A percentile compares a stretch with the other conserved stretches of the same genome.
These are phyloP conservation scores for Rhogogaster chlorosoma DNA, from an alignment of 2,888 invertebrate species.

Conservation along the genomic window DNA sequence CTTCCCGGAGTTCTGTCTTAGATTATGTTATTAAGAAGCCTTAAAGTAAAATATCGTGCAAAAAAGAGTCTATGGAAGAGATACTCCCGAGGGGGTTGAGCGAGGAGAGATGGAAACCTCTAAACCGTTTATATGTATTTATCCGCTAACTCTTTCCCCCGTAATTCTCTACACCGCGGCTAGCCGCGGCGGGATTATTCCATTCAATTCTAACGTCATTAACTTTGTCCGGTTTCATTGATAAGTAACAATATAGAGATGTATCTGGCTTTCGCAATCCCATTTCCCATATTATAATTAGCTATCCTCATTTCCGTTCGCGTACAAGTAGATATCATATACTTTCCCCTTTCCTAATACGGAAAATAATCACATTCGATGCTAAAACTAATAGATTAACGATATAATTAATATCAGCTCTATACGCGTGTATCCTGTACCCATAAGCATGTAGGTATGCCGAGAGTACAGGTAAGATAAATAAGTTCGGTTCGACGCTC, in stretches of 20 bases:
- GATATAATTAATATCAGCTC: neutral
- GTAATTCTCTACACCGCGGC: neutral
- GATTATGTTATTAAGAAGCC: constrained; percentile 27
- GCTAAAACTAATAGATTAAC: neutral
- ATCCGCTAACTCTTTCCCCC: neutral
- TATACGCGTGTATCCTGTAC: neutral
- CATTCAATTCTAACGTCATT: constrained; percentile 28
- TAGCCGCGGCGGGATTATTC: neutral
- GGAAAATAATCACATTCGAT: too few relatives aligned
- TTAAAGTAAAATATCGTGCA: neutral
- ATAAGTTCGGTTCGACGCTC: neutral
- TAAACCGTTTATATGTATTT: constrained; percentile 24
- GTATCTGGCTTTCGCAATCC: neutral
- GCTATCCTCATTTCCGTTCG: neutral
- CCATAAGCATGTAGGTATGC: neutral
- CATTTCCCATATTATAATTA: neutral
- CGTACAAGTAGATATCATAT: too few relatives aligned
- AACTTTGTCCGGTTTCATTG: constrained; percentile 47
- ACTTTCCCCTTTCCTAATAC: too few relatives aligned
- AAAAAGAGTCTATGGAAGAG: neutral
- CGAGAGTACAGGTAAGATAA: neutral
- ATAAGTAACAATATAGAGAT: constrained; percentile 11
- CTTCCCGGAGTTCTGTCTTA: constrained; percentile 4
- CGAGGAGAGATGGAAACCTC: constrained; percentile 9
- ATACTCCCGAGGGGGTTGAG: neutral